These are phyloP conservation scores for Mareca strepera DNA, from an alignment of 2,797 vertebrate genomes.

Conservation along the genomic window DNA sequence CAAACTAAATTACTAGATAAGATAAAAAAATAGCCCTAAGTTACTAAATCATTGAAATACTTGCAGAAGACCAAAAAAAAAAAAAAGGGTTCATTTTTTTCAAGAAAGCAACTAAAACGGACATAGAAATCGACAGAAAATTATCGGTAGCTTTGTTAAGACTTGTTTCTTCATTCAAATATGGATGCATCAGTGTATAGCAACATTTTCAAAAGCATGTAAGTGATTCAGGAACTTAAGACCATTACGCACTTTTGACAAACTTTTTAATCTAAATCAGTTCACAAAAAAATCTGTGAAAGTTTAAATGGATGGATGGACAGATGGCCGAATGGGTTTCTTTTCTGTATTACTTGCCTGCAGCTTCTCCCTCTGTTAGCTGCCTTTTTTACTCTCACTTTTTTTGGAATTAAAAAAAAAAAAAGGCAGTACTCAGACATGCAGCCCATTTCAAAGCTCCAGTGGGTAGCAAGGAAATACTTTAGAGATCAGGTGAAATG, in stretches of 20 bases:
- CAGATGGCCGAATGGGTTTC: not conserved
- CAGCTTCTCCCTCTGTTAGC: not conserved
- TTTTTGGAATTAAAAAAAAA: not conserved
- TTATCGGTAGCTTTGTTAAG: not conserved
- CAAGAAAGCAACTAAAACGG: not conserved
- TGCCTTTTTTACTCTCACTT: not conserved
- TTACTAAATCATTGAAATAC: not conserved
- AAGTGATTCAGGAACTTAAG: not conserved
- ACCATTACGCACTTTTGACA: not conserved
- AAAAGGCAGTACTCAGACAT: not conserved
- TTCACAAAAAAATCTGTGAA: not conserved
- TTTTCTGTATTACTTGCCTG: not conserved
- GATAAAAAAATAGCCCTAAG: not conserved
- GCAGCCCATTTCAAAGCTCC: slow-evolving; percentile 54
- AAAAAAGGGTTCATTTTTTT: not conserved
- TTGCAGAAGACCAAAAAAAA: not conserved
- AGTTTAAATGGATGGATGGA: not conserved
- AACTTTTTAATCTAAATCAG: slow-evolving; percentile 1
- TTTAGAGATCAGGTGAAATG: slow-evolving; percentile 68
- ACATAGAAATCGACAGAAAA: not conserved
- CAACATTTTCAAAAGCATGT: not conserved
- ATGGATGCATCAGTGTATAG: not conserved
- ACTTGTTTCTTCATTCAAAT: not conserved
- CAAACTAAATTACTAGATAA: not conserved
- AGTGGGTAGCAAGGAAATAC: slow-evolving; percentile 57